Percentiles rank a stretch among this genome's conserved stretches.
Evolutionary conservation across 2,797 vertebrate species (phyloP).

Genomic region (Paedocypris micromegethes): DNA sequence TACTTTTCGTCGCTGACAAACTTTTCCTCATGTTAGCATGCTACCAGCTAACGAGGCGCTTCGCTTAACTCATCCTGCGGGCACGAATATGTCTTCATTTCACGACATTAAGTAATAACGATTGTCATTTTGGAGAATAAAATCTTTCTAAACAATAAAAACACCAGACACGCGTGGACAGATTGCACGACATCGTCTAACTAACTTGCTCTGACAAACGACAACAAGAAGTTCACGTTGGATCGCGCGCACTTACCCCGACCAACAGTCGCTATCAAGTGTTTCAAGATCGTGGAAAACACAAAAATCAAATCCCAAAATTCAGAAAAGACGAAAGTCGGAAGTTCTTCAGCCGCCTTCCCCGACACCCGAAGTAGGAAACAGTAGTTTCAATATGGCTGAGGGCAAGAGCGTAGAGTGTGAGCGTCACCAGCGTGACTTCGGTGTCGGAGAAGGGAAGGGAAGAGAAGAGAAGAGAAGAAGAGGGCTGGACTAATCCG

Average conservation of each 20-base stretch:
- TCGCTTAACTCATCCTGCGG: background rate
- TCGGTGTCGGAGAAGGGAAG: slow-evolving; percentile 9
- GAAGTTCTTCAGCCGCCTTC: slow-evolving; percentile 6
- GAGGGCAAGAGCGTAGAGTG: slow-evolving; percentile 33
- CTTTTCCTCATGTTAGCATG: slow-evolving; percentile 29
- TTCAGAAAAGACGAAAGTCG: background rate
- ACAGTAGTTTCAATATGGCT: slow-evolving; percentile 44
- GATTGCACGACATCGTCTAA: background rate
- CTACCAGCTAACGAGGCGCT: slow-evolving; percentile 23
- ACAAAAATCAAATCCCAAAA: background rate
- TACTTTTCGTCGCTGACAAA: slow-evolving; percentile 2
- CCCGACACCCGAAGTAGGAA: slow-evolving; percentile 10
- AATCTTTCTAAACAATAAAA: background rate
- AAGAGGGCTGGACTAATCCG: slow-evolving; percentile 21
- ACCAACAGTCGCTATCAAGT: background rate
- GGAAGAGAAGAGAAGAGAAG: background rate
- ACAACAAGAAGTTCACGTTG: background rate
- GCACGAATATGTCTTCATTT: slow-evolving; percentile 1
- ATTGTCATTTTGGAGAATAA: too few species aligned
- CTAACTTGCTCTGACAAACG: slow-evolving; percentile 8
- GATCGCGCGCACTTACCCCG: slow-evolving; percentile 14
- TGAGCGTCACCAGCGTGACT: slow-evolving; percentile 28
- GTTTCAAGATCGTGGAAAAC: background rate
- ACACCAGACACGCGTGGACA: background rate
- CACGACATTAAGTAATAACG: too few species aligned